Conservation (phyloP, 2,888 invertebrate species). For the Brachyptera putata region DNA sequence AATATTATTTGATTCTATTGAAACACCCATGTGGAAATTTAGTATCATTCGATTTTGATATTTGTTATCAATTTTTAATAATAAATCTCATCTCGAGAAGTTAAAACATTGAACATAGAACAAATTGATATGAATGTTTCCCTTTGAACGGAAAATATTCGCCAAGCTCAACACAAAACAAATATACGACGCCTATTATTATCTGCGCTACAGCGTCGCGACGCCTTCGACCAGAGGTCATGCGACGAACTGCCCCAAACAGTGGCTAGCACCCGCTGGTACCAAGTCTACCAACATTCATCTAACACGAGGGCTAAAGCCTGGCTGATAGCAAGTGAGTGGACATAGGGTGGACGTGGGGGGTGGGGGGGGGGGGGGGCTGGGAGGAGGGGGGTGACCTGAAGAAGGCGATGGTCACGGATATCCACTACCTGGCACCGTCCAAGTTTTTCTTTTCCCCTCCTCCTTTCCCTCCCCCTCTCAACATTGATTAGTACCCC, state of each 20-base stretch:
- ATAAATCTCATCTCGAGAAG: too few relatives aligned
- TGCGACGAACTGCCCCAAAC: constrained; percentile 3
- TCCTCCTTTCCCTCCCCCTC: background rate
- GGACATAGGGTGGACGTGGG: constrained; percentile 15
- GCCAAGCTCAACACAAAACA: too few relatives aligned
- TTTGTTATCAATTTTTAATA: too few relatives aligned
- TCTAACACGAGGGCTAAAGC: too few relatives aligned
- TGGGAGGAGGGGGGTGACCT: background rate
- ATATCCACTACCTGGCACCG: constrained; percentile 15
- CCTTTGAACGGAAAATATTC: too few relatives aligned
- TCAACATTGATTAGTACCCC: background rate
- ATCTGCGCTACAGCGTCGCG: background rate
- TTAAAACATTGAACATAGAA: too few relatives aligned
- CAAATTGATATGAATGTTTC: too few relatives aligned
- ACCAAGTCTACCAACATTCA: background rate
- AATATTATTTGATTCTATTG: too few relatives aligned
- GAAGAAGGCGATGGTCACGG: constrained; percentile 10
- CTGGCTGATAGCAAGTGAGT: background rate
- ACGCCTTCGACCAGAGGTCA: constrained; percentile 2
- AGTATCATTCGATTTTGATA: too few relatives aligned
- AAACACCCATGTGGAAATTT: too few relatives aligned
- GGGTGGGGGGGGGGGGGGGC: too few relatives aligned
- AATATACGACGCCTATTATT: too few relatives aligned
- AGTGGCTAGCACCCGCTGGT: background rate
- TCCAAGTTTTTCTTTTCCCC: background rate